Base-by-base conservation (phyloP, 2,888 invertebrate genomes). In the Trissolcus brochymenae region DNA sequence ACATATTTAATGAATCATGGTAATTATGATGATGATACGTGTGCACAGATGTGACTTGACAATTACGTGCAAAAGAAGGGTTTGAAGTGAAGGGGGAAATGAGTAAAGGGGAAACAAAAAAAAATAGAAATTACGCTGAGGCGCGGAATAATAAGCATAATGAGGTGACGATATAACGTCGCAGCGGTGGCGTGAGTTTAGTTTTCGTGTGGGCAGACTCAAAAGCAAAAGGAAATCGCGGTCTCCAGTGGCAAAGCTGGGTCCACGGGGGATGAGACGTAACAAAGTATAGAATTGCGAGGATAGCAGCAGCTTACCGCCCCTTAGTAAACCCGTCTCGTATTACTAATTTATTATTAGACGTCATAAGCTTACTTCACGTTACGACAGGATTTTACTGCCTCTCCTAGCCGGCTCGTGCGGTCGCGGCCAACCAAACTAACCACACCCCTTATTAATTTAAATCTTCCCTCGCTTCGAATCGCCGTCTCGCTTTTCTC, bases 291-390 rank as follows among this genome's bases (percentile, higher is more conserved):
- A 78, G 79, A 73, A 71, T 75, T 72, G 76, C 83, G 81, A 82
- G 82, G 82, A 82, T 80, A 81, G 79, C 77, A 76, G 80, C 67
- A 83, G 78, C 78, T 82, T 84, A 83, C 84, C 82, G 82, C 82
- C 82, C 83, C 81, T 83, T 81, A 81, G 82, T 78, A 79, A 81
- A 83, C 81, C 81, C 82, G 81, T 83, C 88, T 88, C 87, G 79
- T 83, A 83, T 88, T 87, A 86, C 88, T 87, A 87, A 88, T 88
- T 88, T 87, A 88, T 87, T 87, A 87, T 86, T 85, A 81, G 80
- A 74, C 81, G 83, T 83, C 86, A 84, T 81, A 81, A 83, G 83
- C 83, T 85, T 82, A 81, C 79, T 80, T 82, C 81, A 71, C 76
- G 78, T 83, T 82, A 82, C 82, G 71, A 68, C 79, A 78, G 80